Evolutionary conservation across 2,113 vertebrate species (phyloP).

Genomic region (Grus americana): DNA sequence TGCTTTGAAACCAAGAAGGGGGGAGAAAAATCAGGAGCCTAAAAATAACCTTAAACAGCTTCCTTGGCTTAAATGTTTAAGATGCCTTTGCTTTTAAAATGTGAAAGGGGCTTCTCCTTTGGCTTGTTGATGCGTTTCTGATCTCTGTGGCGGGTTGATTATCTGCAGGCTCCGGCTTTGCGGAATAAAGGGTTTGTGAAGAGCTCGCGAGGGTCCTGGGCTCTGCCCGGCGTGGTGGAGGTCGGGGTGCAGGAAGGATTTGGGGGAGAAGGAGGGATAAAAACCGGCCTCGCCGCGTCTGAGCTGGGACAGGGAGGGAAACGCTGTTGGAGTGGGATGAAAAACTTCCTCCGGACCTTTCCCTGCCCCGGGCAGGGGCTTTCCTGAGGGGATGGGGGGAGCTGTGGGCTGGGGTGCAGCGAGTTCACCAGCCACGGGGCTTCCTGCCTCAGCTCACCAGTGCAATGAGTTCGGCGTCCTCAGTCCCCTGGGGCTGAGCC

Average conservation of each 20-base stretch:
- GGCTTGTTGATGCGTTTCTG: background rate
- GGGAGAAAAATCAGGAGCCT: background rate
- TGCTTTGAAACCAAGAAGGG: rapidly evolving
- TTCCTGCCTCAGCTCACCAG: background rate
- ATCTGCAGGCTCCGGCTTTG: background rate
- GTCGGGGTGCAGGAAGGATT: rapidly evolving
- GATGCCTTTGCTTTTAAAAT: background rate
- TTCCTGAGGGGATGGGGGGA: background rate
- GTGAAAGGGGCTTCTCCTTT: background rate
- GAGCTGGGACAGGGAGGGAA: background rate
- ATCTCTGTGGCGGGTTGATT: background rate
- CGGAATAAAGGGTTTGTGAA: background rate
- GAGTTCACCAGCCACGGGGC: background rate
- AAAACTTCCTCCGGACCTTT: background rate
- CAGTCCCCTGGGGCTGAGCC: background rate
- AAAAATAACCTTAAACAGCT: background rate
- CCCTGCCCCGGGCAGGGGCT: background rate
- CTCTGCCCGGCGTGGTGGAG: background rate
- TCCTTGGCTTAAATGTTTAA: background rate
- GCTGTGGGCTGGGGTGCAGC: rapidly evolving
- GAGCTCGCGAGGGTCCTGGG: background rate
- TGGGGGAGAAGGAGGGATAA: background rate
- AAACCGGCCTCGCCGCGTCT: rapidly evolving
- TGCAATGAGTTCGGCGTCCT: rapidly evolving
- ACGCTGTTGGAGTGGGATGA: rapidly evolving